Evolutionary conservation across 2,113 vertebrate genomes (phyloP), one percentile per base, ranked within the genome.

Genomic region (Piliocolobus tephrosceles): DNA sequence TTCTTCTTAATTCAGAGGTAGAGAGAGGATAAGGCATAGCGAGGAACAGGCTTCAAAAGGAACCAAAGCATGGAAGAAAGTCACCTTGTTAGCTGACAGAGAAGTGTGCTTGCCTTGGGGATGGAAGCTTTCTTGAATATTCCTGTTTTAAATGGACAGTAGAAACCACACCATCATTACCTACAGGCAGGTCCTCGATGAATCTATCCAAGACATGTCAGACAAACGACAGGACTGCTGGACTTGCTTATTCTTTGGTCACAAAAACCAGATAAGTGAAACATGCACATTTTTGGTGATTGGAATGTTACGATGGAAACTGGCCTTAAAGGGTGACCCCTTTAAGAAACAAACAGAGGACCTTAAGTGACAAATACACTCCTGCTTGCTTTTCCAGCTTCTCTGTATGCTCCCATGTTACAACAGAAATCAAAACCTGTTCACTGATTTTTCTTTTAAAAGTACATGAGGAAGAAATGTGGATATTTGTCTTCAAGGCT

Each of bases 21-120:
- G 82, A 96, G 94, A 97, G 92, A 7, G 7, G 94, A 83, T 93
- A 97, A 92, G 92, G 92, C 90, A 97, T 84, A 76, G 0, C 66
- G 89, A 98, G 0, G n/a, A 96, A 95, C 78, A 80, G 95, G 97
- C 97, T 98, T 97, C 94, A 92, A 93, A 97, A 96, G 79, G 92
- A 98, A 98, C 91, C 93, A 98, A 98, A 97, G 92, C 98, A 94
- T 97, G 96, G 98, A 98, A 98, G 95, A 98, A 98, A 98, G 98
- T 98, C 98, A 98, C 97, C 98, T 98, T 98, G 98, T 97, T 20
- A 91, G 91, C 83, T 95, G 86, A 96, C 80, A 88, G 91, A 55
- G 85, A 84, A 81, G 87, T 75, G 27, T 38, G 85, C 94, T 97
- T 95, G 94, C 94, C 96, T 92, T 47, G 35, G 98, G 92, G 90